Conservation (phyloP, 2,888 invertebrate genomes). For the Eretmocerus hayati region DNA sequence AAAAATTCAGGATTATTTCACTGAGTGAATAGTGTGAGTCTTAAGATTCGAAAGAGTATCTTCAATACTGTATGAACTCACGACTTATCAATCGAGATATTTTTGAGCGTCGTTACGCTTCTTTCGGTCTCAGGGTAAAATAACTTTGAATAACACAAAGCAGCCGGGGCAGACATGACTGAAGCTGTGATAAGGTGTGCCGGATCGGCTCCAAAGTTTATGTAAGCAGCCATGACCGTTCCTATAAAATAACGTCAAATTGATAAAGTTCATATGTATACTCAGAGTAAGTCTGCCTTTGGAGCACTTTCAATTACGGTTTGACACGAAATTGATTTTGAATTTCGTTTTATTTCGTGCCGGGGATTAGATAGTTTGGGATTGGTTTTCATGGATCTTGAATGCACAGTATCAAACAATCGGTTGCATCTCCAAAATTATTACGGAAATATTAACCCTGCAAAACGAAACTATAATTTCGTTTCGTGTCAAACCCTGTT, state of each 20-base stretch:
- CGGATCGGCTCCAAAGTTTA: constrained; percentile 80
- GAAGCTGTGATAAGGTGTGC: constrained; percentile 86
- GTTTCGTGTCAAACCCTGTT: too few relatives aligned
- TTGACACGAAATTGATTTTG: too few relatives aligned
- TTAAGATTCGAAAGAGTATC: not conserved
- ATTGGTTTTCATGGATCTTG: too few relatives aligned
- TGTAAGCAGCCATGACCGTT: constrained; percentile 87
- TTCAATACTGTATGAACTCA: constrained; percentile 42
- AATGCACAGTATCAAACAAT: too few relatives aligned
- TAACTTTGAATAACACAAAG: constrained; percentile 82
- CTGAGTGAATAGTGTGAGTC: not conserved
- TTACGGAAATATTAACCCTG: too few relatives aligned
- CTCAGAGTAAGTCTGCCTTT: too few relatives aligned
- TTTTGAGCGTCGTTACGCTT: constrained; percentile 68
- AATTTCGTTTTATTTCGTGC: not conserved
- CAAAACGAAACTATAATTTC: too few relatives aligned
- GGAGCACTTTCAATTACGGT: too few relatives aligned
- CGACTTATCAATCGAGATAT: constrained; percentile 66
- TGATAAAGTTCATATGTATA: not conserved
- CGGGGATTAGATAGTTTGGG: not conserved
- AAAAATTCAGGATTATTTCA: not conserved
- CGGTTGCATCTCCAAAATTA: too few relatives aligned
- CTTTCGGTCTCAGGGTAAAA: constrained; percentile 86
- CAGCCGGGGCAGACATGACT: constrained; percentile 94
- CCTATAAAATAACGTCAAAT: constrained; percentile 55